A percentile compares a stretch with the other conserved stretches of the same genome.
Conservation (phyloP, 2,797 vertebrate species). For the Darevskia nairensis region DNA sequence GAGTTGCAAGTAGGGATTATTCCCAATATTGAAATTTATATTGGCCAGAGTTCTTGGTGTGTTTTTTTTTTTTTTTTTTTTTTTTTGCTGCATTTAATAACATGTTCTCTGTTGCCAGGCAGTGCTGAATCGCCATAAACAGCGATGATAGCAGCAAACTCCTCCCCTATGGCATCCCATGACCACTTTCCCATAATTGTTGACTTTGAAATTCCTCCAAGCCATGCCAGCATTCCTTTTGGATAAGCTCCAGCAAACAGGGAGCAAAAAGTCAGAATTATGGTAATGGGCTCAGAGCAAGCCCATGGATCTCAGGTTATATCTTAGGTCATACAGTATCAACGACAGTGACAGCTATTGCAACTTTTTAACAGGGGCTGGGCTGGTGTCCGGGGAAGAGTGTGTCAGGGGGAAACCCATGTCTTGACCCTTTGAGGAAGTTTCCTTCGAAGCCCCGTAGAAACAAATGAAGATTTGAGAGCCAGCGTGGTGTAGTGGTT, state of each 20-base stretch:
- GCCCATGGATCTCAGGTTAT: background rate
- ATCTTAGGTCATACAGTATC: background rate
- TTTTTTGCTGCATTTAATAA: no score
- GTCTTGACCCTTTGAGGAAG: background rate
- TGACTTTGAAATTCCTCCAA: background rate
- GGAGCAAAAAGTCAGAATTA: background rate
- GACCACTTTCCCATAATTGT: background rate
- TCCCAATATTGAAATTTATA: no score
- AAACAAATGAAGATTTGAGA: background rate
- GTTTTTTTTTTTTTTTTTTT: no score
- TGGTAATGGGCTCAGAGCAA: background rate
- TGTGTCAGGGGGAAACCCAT: background rate
- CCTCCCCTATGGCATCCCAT: background rate
- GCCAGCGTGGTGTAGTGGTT: no score
- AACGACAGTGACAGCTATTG: background rate
- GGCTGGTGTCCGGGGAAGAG: background rate
- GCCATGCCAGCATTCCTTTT: background rate
- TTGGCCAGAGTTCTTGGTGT: no score
- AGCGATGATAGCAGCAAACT: background rate
- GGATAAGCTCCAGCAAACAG: background rate
- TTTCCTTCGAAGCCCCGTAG: background rate
- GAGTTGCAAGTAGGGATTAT: no score
- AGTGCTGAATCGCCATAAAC: background rate
- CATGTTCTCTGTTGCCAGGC: no score
- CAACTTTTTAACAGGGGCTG: background rate